Base-by-base conservation (phyloP, 2,113 vertebrate genomes). In the Tachycineta bicolor region DNA sequence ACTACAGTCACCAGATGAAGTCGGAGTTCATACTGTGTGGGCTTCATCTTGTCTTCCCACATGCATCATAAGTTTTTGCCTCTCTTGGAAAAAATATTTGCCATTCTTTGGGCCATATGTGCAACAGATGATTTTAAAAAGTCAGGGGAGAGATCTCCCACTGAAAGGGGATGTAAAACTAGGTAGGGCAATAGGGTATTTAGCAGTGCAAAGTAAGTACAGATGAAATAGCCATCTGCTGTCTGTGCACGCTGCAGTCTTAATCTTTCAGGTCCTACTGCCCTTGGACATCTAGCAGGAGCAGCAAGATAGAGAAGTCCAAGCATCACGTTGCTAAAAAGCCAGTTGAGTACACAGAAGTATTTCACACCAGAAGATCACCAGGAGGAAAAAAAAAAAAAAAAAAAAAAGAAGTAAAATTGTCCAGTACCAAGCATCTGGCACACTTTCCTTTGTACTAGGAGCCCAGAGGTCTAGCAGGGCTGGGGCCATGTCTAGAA, bases 191-290 rank as follows among this genome's bases (percentile, higher is more conserved):
- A 46, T 58, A 81, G 86, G 90, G 90, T 96, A 69, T 87, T 96
- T 96, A 95, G 41, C 64, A 84, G 60, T n/a, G 60, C 73, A 81
- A 92, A 93, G 87, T 91, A 91, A 59, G 68, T 75, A 64, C 96
- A 96, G 90, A 93, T 89, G 88, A 90, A 92, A 12, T 14, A 75
- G 86, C 93, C 93, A 95, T 96, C 93, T 96, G 93, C 93, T 90
- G 93, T 84, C 86, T 95, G 6, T 79, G 65, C 78, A 34, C 18
- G 12, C 18, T 87, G 47, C 10, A 4, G 49, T 59, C 79, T 59
- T 95, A 94, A 92, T 90, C 88, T 82, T 78, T 56, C 76, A 93
- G 80, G 80, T 82, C 56, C 44, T n/a, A 2, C 80, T 92, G 84
- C 88, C 80, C 76, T 89, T 90, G 83, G 44, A 75, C 23, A 19